Percentiles rank a stretch among this genome's conserved stretches.
These are phyloP conservation scores for Sphaerophoria taeniata DNA, from an alignment of 2,888 invertebrate species.

Conservation along the genomic window DNA sequence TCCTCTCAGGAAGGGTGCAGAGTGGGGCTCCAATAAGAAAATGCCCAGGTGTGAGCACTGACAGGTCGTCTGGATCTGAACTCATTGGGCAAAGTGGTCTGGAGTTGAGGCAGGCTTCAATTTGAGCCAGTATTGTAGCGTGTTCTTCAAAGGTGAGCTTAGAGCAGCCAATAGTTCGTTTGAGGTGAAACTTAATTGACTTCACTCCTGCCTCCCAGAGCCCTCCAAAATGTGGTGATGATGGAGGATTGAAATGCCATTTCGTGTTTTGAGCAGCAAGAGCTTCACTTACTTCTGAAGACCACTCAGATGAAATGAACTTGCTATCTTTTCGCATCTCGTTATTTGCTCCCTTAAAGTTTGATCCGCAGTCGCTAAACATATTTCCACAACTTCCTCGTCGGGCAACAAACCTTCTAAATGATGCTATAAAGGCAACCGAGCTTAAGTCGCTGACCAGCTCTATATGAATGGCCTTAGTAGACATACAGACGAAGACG, in stretches of 20 bases:
- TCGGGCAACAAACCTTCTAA: conserved; percentile 21
- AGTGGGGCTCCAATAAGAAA: conserved; percentile 28
- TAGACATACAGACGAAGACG: conserved; percentile 33
- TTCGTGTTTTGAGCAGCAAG: background rate
- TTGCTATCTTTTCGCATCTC: background rate
- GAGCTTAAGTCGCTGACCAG: conserved; percentile 33
- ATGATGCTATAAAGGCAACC: conserved; percentile 37
- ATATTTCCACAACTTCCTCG: conserved; percentile 22
- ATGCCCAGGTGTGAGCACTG: conserved; percentile 59
- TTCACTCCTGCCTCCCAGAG: conserved; percentile 76
- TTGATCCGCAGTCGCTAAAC: conserved; percentile 39
- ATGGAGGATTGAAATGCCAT: conserved; percentile 78
- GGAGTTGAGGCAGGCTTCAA: conserved; percentile 77
- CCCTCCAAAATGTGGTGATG: conserved; percentile 77
- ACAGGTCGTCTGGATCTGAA: conserved; percentile 61
- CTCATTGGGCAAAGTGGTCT: conserved; percentile 74
- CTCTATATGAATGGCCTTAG: conserved; percentile 39
- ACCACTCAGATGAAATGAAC: conserved; percentile 21
- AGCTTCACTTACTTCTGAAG: background rate
- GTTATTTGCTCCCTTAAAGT: conserved; percentile 47
- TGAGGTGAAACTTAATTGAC: conserved; percentile 76
- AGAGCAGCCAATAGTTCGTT: conserved; percentile 73
- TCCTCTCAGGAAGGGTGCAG: conserved; percentile 12
- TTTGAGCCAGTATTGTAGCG: conserved; percentile 74
- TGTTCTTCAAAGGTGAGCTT: conserved; percentile 76